Evolutionary conservation across 2,113 vertebrate genomes (phyloP), one percentile per base, ranked within the genome.

Genomic region (Planiliza haematocheilus): DNA sequence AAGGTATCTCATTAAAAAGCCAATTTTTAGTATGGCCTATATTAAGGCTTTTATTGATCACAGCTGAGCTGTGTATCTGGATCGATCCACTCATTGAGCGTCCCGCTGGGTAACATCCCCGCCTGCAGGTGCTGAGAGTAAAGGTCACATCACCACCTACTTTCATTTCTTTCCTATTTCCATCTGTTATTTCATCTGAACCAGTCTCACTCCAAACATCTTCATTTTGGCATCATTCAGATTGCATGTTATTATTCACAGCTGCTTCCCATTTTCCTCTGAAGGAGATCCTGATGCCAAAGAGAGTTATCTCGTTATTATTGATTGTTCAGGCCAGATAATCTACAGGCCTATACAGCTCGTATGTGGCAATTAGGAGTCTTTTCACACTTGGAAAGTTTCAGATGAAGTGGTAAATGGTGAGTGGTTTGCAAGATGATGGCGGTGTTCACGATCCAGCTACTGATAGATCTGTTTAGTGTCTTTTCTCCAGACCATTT

Each of bases 91-190:
- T 41, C 51, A 49, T 42, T 55, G 65, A 70, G 53, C 30, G 55
- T 70, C 52, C 79, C 81, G 68, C 83, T 74, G 82, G 79, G 80
- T 87, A 79, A 89, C 82, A 70, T 70, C 45, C 55, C 53, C 41
- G 46, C 38, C 69, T 52, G 50, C 51, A 57, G 80, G 74, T 74
- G 74, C 67, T 57, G 37, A 34, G 63, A 76, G 34, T 70, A 86
- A 92, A 91, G 88, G 87, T 89, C 86, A 84, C 1, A 71, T 41
- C 45, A 38, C 68, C 46, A 57, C 46, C 74, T 69, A 14, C 18
- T 55, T 70, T 72, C 38, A 12, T 58, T 61, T 53, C 39, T 45
- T 21, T 63, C 42, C 18, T 34, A 56, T 38, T 34, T 12, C 37
- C 39, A 43, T 75, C 55, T 70, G 42, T 64, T 52, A 43, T 70